Evolutionary conservation across 2,113 vertebrate genomes (phyloP).

Genomic region (Calonectris borealis): DNA sequence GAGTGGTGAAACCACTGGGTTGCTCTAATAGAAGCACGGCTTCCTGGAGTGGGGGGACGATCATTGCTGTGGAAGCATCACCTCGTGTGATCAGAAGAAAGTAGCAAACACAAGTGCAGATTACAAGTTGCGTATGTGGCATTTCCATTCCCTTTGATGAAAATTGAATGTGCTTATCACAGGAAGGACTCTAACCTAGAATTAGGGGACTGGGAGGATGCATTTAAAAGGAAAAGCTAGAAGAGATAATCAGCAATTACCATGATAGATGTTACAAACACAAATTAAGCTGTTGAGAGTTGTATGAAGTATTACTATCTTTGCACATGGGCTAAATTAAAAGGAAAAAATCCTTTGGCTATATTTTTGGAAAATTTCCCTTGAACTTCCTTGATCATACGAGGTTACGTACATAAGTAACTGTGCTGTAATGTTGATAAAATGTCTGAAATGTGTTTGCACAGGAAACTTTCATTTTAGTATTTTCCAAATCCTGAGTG

Average conservation of each 20-base stretch:
- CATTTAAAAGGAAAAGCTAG: background rate
- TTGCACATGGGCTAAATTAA: background rate
- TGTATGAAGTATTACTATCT: background rate
- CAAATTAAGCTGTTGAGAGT: background rate
- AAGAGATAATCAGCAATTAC: background rate
- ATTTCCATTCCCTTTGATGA: slow-evolving; percentile 19
- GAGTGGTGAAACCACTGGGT: background rate
- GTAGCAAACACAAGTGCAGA: background rate
- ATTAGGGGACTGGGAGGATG: background rate
- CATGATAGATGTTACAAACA: background rate
- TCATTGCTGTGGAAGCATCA: background rate
- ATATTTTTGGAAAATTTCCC: background rate
- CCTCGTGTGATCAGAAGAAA: background rate
- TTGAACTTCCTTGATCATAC: background rate
- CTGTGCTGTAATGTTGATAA: background rate
- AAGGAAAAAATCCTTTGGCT: background rate
- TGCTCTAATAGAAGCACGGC: background rate
- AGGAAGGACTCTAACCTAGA: background rate
- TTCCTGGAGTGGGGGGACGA: background rate
- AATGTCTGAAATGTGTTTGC: background rate
- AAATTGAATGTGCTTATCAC: slow-evolving; percentile 2
- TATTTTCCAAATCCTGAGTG: background rate
- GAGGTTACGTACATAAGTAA: background rate
- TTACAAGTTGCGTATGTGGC: background rate
- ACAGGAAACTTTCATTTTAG: background rate